phyloP scores from a whole-genome alignment of 2,797 vertebrate species.

The Amblyraja radiata region DNA sequence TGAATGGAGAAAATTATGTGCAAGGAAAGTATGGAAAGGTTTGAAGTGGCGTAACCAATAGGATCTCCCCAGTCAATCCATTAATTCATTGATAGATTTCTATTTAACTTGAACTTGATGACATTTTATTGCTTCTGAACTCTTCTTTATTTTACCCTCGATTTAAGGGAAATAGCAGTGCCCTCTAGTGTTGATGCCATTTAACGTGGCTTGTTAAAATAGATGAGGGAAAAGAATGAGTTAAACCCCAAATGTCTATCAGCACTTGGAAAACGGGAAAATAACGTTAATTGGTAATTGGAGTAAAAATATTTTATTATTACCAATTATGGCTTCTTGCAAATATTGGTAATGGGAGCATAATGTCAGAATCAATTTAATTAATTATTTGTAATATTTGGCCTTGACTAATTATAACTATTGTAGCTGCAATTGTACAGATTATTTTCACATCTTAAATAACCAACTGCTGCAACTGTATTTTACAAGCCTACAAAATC shows the following conservation, averaged over 20 bases:
- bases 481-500: neutral
- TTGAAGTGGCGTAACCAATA: neutral
- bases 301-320: neutral
- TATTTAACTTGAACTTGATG: neutral
- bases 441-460: neutral
- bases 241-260: neutral
- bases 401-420: neutral
- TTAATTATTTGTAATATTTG: neutral
- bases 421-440: neutral
- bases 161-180: neutral
- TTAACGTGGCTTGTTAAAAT: neutral
- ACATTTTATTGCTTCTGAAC: neutral
- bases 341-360: neutral
- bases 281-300: neutral
- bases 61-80: neutral
- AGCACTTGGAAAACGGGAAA: neutral
- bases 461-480: neutral
- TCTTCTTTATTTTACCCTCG: neutral
- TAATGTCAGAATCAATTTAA: neutral
- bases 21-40: neutral
- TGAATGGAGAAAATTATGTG: neutral
- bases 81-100: neutral
- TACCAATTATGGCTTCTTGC: neutral
- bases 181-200: constrained; percentile 24
- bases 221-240: neutral